These are phyloP conservation scores for Callopanchax toddi DNA, from an alignment of 2,113 vertebrate genomes.

Conservation along the genomic window DNA sequence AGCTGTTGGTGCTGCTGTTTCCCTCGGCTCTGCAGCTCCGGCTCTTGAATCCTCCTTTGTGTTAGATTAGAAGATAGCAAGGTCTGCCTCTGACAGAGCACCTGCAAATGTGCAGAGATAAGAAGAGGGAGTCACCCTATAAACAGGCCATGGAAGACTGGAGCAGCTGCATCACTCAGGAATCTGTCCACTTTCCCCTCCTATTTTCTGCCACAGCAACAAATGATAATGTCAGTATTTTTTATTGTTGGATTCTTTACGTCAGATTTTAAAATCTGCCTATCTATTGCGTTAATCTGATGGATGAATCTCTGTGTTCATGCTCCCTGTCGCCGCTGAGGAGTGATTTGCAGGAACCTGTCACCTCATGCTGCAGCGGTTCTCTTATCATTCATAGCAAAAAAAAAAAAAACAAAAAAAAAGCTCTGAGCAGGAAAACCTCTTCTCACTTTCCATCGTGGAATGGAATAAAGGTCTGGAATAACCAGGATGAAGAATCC, in stretches of 20 bases:
- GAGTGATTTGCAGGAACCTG: slow-evolving; percentile 39
- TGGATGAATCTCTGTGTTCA: slow-evolving; percentile 39
- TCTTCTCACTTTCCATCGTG: slow-evolving; percentile 37
- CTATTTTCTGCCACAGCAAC: too few relatives aligned
- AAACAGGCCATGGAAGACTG: too few relatives aligned
- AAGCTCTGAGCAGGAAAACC: slow-evolving; percentile 37
- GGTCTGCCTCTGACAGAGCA: slow-evolving; percentile 25
- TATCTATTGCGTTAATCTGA: background rate
- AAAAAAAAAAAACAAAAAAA: slow-evolving; percentile 51
- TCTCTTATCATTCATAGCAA: slow-evolving; percentile 57
- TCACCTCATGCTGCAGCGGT: slow-evolving; percentile 35
- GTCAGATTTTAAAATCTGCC: too few relatives aligned
- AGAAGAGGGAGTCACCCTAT: slow-evolving; percentile 15
- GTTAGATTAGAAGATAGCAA: slow-evolving; percentile 48
- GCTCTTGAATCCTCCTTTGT: slow-evolving; percentile 22
- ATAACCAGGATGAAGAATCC: slow-evolving; percentile 7
- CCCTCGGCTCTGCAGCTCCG: slow-evolving; percentile 18
- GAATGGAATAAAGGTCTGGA: slow-evolving; percentile 24
- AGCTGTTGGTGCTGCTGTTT: slow-evolving; percentile 1
- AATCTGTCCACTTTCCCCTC: too few relatives aligned
- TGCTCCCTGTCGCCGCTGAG: slow-evolving; percentile 36
- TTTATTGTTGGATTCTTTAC: too few relatives aligned
- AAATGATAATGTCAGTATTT: too few relatives aligned
- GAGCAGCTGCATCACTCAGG: too few relatives aligned
- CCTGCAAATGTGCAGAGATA: slow-evolving; percentile 45